A percentile compares a stretch with the other conserved stretches of the same genome.
phyloP scores from a whole-genome alignment of 2,888 invertebrate genomes.

The Stenchaetothrips biformis region DNA sequence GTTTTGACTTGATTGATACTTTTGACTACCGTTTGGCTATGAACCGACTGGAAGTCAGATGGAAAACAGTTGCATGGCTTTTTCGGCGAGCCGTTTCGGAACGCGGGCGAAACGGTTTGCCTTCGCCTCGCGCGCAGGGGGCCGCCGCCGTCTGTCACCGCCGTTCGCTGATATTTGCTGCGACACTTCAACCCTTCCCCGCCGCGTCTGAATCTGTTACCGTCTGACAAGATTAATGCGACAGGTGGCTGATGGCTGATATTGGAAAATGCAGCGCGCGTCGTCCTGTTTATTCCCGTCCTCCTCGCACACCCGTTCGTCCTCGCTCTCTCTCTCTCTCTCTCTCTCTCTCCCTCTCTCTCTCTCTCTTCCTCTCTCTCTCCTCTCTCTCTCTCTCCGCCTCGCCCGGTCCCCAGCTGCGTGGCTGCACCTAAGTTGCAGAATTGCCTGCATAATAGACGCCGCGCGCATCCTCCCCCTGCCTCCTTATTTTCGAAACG shows the following conservation, averaged over 20 bases:
- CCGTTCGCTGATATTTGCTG: background rate
- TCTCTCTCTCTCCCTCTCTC: too few relatives aligned
- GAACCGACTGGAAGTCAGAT: too few relatives aligned
- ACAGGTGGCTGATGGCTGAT: slow-evolving; percentile 22
- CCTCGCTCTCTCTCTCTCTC: too few relatives aligned
- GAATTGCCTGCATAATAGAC: too few relatives aligned
- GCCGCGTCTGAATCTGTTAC: background rate
- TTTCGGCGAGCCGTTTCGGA: too few relatives aligned
- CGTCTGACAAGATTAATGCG: slow-evolving; percentile 19
- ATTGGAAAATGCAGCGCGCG: slow-evolving; percentile 9
- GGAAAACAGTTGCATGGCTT: too few relatives aligned
- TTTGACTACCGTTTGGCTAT: too few relatives aligned
- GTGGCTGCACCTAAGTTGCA: background rate
- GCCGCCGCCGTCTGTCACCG: background rate
- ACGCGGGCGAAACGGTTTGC: too few relatives aligned
- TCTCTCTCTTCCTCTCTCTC: background rate
- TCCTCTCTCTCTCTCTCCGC: background rate
- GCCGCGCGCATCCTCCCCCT: background rate
- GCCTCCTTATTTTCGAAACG: too few relatives aligned
- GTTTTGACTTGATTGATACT: too few relatives aligned
- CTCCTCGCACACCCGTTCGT: background rate
- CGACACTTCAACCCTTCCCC: background rate
- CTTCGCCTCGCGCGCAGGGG: background rate
- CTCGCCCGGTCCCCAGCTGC: background rate
- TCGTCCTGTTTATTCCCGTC: background rate